Evolutionary conservation across 2,797 vertebrate species (phyloP), one percentile per base, ranked within the genome.

Genomic region (Lemur catta): DNA sequence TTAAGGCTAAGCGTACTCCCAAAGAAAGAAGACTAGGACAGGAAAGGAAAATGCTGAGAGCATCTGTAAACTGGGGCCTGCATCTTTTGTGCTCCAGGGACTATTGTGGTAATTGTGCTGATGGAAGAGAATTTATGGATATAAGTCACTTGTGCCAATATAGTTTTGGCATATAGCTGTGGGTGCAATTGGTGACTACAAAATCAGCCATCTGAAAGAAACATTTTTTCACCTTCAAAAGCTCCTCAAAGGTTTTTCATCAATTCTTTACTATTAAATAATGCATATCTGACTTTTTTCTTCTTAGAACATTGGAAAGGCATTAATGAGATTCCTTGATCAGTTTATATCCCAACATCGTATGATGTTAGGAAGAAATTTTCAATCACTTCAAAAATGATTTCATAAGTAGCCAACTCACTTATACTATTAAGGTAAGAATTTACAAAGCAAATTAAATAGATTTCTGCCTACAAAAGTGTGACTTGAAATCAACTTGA

Each of bases 161-260:
- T 1, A 63, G 41, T 41, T 85, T 38, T 48, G 28, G 33, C n/a
- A 18, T 24, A 59, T 10, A 57, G 86, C 71, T 81, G 22, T 38
- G 35, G 78, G 67, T 79, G n/a, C 80, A 91, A 24, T n/a, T 63
- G 50, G 72, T 38, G 55, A 86, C 59, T 81, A 63, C 35, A 89
- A 63, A 95, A 69, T 72, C 71, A 95, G 28, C 55, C 43, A 24
- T 76, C 89, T 93, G 15, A 92, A 88, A 52, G 4, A 38, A 79
- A 48, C 28, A 20, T 46, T 74, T 22, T 79, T 94, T 93, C n/a
- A 91, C 93, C 80, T 95, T 91, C 75, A 61, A 38, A 94, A 87
- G 55, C 48, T 41, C 67, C 72, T 88, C 88, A 82, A 71, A 84
- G 10, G 17, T 76, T 89, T 96, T 69, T 61, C 1, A 63, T 67